A percentile compares a stretch with the other conserved stretches of the same genome.
Conservation (phyloP, 2,888 invertebrate genomes). For the Philereme transversata region DNA sequence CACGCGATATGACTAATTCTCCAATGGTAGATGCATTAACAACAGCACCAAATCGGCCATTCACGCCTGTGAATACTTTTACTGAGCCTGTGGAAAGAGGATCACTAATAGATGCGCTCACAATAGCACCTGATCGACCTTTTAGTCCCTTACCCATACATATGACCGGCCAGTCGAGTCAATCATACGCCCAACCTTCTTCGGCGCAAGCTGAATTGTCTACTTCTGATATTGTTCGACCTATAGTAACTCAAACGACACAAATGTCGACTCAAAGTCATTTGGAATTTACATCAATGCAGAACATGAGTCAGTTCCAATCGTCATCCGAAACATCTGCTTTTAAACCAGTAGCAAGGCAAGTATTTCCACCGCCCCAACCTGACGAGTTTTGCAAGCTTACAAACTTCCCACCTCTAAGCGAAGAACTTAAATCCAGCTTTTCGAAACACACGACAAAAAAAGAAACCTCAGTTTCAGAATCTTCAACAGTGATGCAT, state of each 20-base stretch:
- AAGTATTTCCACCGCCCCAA: slow-evolving; percentile 68
- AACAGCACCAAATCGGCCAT: slow-evolving; percentile 86
- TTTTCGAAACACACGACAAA: slow-evolving; percentile 59
- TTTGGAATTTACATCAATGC: slow-evolving; percentile 64
- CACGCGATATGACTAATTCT: slow-evolving; percentile 78
- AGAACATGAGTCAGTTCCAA: slow-evolving; percentile 69
- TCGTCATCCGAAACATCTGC: slow-evolving; percentile 72
- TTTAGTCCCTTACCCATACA: slow-evolving; percentile 83
- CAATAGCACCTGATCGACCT: slow-evolving; percentile 85
- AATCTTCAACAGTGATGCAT: slow-evolving; percentile 58
- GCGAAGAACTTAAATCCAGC: slow-evolving; percentile 65
- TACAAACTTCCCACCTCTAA: slow-evolving; percentile 67
- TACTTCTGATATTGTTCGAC: slow-evolving; percentile 61
- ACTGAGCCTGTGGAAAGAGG: slow-evolving; percentile 74
- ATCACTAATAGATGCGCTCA: slow-evolving; percentile 83
- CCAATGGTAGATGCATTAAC: slow-evolving; percentile 87
- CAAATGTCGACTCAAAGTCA: slow-evolving; percentile 56
- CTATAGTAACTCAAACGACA: slow-evolving; percentile 65
- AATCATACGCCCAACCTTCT: slow-evolving; percentile 57
- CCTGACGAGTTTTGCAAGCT: slow-evolving; percentile 65
- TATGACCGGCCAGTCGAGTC: slow-evolving; percentile 63
- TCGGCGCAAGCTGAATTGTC: slow-evolving; percentile 38
- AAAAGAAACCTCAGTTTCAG: slow-evolving; percentile 57
- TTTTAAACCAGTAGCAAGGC: slow-evolving; percentile 77
- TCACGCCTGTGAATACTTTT: slow-evolving; percentile 79